A percentile compares a stretch with the other conserved stretches of the same genome.
These are phyloP conservation scores for Leucoma salicis DNA, from an alignment of 2,888 invertebrate genomes.

Conservation along the genomic window DNA sequence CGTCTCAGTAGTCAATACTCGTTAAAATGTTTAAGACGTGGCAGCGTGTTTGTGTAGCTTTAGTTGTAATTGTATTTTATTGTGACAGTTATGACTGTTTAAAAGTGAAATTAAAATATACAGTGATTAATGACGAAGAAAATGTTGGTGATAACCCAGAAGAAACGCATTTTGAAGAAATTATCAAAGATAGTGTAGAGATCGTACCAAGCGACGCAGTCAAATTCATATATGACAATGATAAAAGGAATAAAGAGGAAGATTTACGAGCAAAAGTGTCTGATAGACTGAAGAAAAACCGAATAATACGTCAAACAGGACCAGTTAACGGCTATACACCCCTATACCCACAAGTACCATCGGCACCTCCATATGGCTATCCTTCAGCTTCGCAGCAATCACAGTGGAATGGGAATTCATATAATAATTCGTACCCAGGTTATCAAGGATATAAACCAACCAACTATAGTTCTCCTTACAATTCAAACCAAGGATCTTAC, in stretches of 20 bases:
- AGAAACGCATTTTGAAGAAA: conserved; percentile 2
- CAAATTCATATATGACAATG: neutral
- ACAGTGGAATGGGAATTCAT: conserved; percentile 11
- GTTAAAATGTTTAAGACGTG: conserved; percentile 41
- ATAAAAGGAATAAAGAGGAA: conserved; percentile 4
- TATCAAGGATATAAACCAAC: conserved; percentile 6
- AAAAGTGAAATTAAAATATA: conserved; percentile 14
- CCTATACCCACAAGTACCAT: conserved; percentile 44
- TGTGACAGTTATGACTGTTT: conserved; percentile 32
- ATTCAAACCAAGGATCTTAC: neutral
- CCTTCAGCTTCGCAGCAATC: conserved; percentile 15
- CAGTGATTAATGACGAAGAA: conserved; percentile 4
- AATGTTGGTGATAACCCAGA: conserved; percentile 6
- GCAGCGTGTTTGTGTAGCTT: conserved; percentile 22
- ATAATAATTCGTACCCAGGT: conserved; percentile 7
- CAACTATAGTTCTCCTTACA: neutral
- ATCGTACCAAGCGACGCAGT: conserved; percentile 11
- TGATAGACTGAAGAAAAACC: conserved; percentile 15
- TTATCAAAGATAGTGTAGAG: conserved; percentile 11
- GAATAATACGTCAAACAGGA: conserved; percentile 40
- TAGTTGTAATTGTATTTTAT: conserved; percentile 30
- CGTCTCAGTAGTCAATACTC: conserved; percentile 28
- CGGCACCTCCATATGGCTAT: conserved; percentile 33
- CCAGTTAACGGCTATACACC: conserved; percentile 26
- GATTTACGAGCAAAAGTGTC: conserved; percentile 1